Evolutionary conservation across 2,113 vertebrate species (phyloP).

Genomic region (Dasyurus viverrinus): DNA sequence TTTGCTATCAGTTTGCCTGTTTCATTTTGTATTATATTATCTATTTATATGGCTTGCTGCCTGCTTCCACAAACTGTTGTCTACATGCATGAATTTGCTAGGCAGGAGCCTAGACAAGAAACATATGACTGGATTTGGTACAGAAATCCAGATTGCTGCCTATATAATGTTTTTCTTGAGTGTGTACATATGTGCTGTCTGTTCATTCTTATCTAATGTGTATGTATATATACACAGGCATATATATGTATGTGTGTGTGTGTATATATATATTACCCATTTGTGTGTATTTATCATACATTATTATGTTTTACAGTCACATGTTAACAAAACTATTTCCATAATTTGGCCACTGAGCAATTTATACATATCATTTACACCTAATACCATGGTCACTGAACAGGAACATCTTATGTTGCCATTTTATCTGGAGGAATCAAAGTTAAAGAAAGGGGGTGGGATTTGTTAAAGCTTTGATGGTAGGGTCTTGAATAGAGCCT

Average conservation of each 20-base stretch:
- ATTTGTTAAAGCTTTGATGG: conserved; percentile 43
- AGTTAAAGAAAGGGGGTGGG: conserved; percentile 44
- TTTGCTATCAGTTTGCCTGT: conserved; percentile 58
- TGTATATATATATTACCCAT: neutral
- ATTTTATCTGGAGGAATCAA: conserved; percentile 52
- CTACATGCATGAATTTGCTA: conserved; percentile 74
- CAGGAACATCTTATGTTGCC: conserved; percentile 47
- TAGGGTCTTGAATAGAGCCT: conserved; percentile 43
- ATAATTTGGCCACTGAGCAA: conserved; percentile 41
- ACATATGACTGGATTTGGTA: conserved; percentile 63
- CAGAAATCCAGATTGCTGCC: conserved; percentile 56
- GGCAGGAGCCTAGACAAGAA: conserved; percentile 76
- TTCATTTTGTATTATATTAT: conserved; percentile 73
- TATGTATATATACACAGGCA: too few species aligned
- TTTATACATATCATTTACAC: conserved; percentile 57
- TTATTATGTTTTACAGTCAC: conserved; percentile 46
- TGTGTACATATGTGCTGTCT: conserved; percentile 28
- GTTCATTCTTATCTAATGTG: neutral
- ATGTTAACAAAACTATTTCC: conserved; percentile 69
- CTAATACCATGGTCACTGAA: conserved; percentile 60
- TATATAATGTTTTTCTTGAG: conserved; percentile 60
- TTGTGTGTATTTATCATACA: neutral
- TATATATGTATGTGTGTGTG: too few species aligned
- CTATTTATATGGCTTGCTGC: conserved; percentile 79
- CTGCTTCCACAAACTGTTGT: conserved; percentile 75